Evolutionary conservation across 1,140 invertebrate genomes (phyloP), one percentile per base, ranked within the genome.

Genomic region (Ditylenchus dipsaci): DNA sequence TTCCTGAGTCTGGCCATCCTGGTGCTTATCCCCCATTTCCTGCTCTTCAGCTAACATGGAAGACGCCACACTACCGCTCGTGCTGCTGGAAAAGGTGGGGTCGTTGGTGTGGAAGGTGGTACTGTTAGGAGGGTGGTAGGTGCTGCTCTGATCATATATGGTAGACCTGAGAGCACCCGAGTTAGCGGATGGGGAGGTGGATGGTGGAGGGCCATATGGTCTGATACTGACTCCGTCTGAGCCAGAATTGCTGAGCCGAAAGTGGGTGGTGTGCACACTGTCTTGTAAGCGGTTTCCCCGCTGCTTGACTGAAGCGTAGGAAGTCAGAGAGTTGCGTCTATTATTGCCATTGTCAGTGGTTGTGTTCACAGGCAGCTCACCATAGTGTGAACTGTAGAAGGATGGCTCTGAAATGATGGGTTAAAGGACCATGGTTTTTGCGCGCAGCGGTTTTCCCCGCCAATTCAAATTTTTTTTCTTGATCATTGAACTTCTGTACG

Each of bases 221-320:
- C 15, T 19, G 15, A 3, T 53, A 21, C n/a, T 53, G 3, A 53
- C 49, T 53, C 3, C 49, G 15, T 53, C 49, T 1, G 3, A 21
- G 15, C n/a, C 49, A 26, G 49, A 19, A 17, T 53, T 53, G 49
- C 49, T 53, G n/a, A 53, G 49, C 15, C 49, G n/a, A 15, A 53
- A 53, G 23, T 53, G 49, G 49, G n/a, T 53, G 33, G 33, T 38
- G 23, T 53, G 49, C n/a, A 53, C n/a, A 53, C 49, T 53, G 1
- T 53, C 49, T 8, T 53, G 49, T 26, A 53, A 8, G 3, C 49
- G 49, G 15, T 17, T 53, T 45, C 59, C 29, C 15, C 59, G 3
- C 27, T 45, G 27, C 59, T 61, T 61, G 1, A 61, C 59, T 45
- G 59, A 61, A 21, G 59, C 59, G 17, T 61, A 61, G 8, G 59